A percentile compares a stretch with the other conserved stretches of the same genome.
These are phyloP conservation scores for Esperia sulphurella DNA, from an alignment of 2,888 invertebrate genomes.

Conservation along the genomic window DNA sequence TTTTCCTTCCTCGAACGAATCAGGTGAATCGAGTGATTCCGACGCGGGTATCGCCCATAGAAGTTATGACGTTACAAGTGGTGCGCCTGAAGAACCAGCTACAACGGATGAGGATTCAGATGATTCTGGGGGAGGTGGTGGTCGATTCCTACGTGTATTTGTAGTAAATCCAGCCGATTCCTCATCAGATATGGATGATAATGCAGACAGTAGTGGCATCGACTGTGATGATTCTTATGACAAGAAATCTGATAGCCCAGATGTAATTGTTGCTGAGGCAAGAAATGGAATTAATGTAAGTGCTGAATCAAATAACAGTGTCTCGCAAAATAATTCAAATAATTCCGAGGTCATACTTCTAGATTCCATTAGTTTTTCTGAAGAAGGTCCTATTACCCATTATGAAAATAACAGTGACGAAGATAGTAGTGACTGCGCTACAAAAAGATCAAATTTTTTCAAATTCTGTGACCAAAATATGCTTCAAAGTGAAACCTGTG, in stretches of 20 bases:
- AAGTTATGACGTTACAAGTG: conserved; percentile 68
- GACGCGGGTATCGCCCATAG: conserved; percentile 60
- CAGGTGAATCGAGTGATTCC: conserved; percentile 66
- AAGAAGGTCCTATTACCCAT: conserved; percentile 51
- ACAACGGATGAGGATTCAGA: conserved; percentile 74
- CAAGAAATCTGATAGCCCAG: conserved; percentile 65
- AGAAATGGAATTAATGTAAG: conserved; percentile 43
- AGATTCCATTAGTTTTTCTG: conserved; percentile 58
- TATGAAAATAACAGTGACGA: conserved; percentile 44
- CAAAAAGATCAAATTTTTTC: conserved; percentile 42
- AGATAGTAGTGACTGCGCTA: conserved; percentile 36
- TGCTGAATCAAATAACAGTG: conserved; percentile 37
- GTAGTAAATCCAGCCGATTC: conserved; percentile 83
- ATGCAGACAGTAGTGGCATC: conserved; percentile 79
- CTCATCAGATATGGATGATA: conserved; percentile 80
- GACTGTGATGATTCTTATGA: conserved; percentile 83
- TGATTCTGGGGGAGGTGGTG: conserved; percentile 78
- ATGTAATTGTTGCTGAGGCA: conserved; percentile 52
- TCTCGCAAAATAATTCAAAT: conserved; percentile 32
- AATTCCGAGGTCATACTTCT: conserved; percentile 51
- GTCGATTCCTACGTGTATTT: conserved; percentile 82
- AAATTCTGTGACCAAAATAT: conserved; percentile 67
- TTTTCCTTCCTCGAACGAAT: conserved; percentile 76
- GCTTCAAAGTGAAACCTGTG: conserved; percentile 68
- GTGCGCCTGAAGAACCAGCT: conserved; percentile 66